Conservation (phyloP, 2,113 vertebrate species). For the Podarcis cretensis region DNA sequence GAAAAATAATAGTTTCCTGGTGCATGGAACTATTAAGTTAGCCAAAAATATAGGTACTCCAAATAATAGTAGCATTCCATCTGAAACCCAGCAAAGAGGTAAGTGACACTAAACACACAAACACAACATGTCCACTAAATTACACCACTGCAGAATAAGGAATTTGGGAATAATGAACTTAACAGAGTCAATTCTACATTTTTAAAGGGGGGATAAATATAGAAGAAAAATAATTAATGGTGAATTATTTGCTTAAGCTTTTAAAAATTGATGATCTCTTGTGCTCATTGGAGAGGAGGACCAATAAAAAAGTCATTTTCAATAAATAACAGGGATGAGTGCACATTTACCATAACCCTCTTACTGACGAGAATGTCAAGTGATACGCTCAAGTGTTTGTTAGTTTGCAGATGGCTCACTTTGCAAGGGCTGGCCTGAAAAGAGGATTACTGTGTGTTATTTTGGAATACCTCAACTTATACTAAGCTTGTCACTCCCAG, state of each 20-base stretch:
- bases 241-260: constrained; percentile 8
- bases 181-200: neutral
- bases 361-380: constrained; percentile 15
- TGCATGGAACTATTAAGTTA: neutral
- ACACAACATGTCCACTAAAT: neutral
- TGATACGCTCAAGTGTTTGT: constrained; percentile 22
- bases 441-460: constrained; percentile 6
- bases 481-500: neutral
- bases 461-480: constrained; percentile 16
- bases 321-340: constrained; percentile 2
- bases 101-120: neutral
- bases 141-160: neutral
- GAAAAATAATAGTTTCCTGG: neutral
- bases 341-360: constrained; percentile 2
- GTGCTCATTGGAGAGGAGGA: neutral
- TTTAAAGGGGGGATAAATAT: neutral
- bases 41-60: neutral
- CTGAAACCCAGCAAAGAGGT: neutral
- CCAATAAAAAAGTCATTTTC: constrained; percentile 21
- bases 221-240: constrained; percentile 3
- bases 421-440: constrained; percentile 13
- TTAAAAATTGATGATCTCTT: neutral
- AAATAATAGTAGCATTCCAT: neutral
- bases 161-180: neutral
- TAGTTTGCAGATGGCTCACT: constrained; percentile 31